Conservation (phyloP, 2,113 vertebrate genomes). For the Lophura nycthemera region DNA sequence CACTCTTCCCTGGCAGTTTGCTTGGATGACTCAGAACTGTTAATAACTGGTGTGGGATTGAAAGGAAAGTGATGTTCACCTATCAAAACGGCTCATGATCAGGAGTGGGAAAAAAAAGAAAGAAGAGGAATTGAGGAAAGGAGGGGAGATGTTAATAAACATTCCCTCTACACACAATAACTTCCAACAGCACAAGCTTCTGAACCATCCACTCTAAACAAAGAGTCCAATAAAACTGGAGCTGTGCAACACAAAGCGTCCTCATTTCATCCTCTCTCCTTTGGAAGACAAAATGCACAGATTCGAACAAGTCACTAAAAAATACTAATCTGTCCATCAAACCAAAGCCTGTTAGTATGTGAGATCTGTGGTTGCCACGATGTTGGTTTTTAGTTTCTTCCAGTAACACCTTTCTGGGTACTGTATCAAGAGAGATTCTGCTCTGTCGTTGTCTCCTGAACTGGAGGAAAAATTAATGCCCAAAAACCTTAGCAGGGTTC, state of each 20-base stretch:
- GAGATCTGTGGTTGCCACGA: background rate
- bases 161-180: accelerated
- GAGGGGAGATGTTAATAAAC: background rate
- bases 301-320: background rate
- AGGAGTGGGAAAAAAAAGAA: background rate
- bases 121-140: background rate
- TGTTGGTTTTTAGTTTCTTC: background rate
- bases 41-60: accelerated
- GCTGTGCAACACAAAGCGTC: background rate
- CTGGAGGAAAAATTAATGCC: background rate
- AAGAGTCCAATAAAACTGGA: background rate
- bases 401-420: background rate
- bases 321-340: background rate
- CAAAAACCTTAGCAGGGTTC: background rate
- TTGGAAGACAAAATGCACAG: background rate
- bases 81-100: background rate
- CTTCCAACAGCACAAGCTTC: background rate
- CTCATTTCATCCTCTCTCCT: background rate
- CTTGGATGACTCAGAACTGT: accelerated
- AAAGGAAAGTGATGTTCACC: background rate
- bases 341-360: background rate
- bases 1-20: background rate
- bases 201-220: background rate
- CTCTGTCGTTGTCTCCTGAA: background rate
- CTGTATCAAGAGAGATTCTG: background rate